A percentile compares a stretch with the other conserved stretches of the same genome.
These are phyloP conservation scores for Dascillus cervinus DNA, from an alignment of 2,888 invertebrate genomes.

Conservation along the genomic window DNA sequence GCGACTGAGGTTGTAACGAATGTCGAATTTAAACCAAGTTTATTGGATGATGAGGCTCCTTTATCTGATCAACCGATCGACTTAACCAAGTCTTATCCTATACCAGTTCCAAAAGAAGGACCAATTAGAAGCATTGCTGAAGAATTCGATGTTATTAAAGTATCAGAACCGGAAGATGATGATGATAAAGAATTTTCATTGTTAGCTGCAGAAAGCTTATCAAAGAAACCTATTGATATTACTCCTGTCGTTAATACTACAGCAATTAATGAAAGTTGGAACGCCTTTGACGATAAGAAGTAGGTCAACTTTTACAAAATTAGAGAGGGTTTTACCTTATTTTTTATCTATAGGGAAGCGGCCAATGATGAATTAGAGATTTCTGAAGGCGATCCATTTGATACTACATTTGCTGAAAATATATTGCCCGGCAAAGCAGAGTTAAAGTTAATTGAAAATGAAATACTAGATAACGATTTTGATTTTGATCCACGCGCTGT, in stretches of 20 bases:
- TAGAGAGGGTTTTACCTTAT: too few species aligned
- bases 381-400: slow-evolving; percentile 71
- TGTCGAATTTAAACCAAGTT: slow-evolving; percentile 44
- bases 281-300: slow-evolving; percentile 55
- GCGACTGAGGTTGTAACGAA: slow-evolving; percentile 4
- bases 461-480: slow-evolving; percentile 44
- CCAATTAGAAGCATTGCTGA: slow-evolving; percentile 24
- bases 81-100: slow-evolving; percentile 54
- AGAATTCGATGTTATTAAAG: slow-evolving; percentile 47
- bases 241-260: slow-evolving; percentile 42
- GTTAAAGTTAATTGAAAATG: slow-evolving; percentile 50
- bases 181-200: slow-evolving; percentile 71
- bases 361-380: slow-evolving; percentile 36
- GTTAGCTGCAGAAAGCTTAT: slow-evolving; percentile 69
- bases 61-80: slow-evolving; percentile 62
- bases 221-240: slow-evolving; percentile 52
- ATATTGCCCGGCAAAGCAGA: slow-evolving; percentile 60
- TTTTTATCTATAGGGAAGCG: too few species aligned
- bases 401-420: slow-evolving; percentile 75
- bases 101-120: slow-evolving; percentile 11
- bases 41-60: slow-evolving; percentile 68
- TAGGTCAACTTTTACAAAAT: too few species aligned
- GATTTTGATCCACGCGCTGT: slow-evolving; percentile 32
- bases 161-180: slow-evolving; percentile 44
- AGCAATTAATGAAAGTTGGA: slow-evolving; percentile 57